A percentile compares a stretch with the other conserved stretches of the same genome.
Conservation (phyloP, 2,113 vertebrate species). For the Australoheros scitulus region DNA sequence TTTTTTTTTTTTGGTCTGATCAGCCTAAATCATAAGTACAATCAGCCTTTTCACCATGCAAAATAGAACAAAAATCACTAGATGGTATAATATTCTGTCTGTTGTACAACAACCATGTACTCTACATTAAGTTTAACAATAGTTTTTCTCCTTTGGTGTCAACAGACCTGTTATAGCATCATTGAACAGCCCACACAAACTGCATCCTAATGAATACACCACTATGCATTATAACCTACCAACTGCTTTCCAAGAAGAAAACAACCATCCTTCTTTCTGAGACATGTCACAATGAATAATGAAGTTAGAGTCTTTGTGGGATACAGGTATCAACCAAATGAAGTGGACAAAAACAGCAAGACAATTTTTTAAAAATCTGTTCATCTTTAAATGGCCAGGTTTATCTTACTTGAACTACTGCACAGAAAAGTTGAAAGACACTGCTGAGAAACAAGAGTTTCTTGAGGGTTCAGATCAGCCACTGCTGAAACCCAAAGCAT, state of each 20-base stretch:
- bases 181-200: constrained; percentile 16
- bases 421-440: constrained; percentile 7
- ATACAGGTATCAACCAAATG: constrained; percentile 16
- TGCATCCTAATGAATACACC: not conserved
- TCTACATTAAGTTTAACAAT: not conserved
- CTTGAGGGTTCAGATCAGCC: constrained; percentile 11
- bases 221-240: not conserved
- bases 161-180: not conserved
- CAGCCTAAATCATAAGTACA: not conserved
- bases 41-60: not conserved
- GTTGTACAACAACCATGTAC: no score
- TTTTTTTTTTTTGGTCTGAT: not conserved
- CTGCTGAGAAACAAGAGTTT: not conserved
- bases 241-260: constrained; percentile 10
- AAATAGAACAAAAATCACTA: not conserved
- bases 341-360: constrained; percentile 25
- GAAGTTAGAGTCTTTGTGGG: constrained; percentile 24
- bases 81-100: no score
- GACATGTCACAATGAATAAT: not conserved
- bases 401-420: not conserved
- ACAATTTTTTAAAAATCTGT: constrained; percentile 33
- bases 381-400: constrained; percentile 35
- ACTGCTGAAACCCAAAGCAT: constrained; percentile 2
- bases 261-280: not conserved
- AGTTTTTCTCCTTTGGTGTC: constrained; percentile 2